phyloP scores from a whole-genome alignment of 2,888 invertebrate species.

The Agrochola litura region DNA sequence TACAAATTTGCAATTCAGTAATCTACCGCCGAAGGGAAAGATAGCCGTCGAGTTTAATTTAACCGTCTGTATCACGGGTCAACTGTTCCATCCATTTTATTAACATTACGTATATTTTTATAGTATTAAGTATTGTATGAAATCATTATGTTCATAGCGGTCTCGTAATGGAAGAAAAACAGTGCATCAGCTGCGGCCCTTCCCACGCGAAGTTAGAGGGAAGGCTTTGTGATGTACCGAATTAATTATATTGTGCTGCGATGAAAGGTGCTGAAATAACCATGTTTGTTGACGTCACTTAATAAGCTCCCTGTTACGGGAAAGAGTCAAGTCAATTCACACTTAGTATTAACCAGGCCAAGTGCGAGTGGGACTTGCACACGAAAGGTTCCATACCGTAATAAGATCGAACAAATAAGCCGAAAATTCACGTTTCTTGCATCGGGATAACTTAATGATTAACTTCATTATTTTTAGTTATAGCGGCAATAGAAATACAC shows the following conservation, averaged over 20 bases:
- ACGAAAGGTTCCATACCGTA: too few relatives aligned
- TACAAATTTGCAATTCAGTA: conserved; percentile 81
- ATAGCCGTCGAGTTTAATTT: conserved; percentile 74
- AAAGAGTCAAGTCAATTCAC: not conserved
- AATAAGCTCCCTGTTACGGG: not conserved
- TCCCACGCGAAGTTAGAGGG: conserved; percentile 54
- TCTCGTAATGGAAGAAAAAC: conserved; percentile 57
- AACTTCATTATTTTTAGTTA: too few relatives aligned
- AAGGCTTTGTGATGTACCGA: conserved; percentile 19
- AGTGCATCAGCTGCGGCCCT: conserved; percentile 53
- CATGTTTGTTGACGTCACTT: conserved; percentile 13
- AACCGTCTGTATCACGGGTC: conserved; percentile 66
- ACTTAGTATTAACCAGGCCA: not conserved
- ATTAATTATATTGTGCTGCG: conserved; percentile 40
- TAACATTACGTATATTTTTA: conserved; percentile 56
- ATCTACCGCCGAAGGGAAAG: conserved; percentile 76
- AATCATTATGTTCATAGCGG: conserved; percentile 49
- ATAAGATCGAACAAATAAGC: too few relatives aligned
- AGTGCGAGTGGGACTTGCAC: too few relatives aligned
- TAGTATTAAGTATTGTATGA: conserved; percentile 56
- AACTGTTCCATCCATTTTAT: conserved; percentile 61
- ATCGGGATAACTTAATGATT: too few relatives aligned
- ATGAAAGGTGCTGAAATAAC: conserved; percentile 23
- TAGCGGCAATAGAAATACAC: too few relatives aligned
- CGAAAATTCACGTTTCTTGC: too few relatives aligned